Percentiles rank a stretch among this genome's conserved stretches.
Evolutionary conservation across 2,797 vertebrate species (phyloP).

Genomic region (Falco rusticolus): DNA sequence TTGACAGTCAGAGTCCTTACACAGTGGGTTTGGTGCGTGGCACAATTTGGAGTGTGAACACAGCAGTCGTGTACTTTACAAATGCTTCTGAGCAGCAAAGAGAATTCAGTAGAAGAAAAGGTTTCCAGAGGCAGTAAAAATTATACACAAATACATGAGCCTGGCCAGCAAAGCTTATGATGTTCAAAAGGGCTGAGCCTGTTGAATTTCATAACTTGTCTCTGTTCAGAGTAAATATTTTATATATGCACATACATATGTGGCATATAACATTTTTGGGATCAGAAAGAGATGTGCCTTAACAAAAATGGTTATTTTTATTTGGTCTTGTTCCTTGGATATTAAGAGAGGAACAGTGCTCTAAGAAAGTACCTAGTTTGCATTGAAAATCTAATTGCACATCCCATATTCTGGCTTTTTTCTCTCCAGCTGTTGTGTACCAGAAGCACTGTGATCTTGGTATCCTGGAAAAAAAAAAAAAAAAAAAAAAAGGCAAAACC

Average conservation of each 20-base stretch:
- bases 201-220: conserved; percentile 16
- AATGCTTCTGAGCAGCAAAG: background rate
- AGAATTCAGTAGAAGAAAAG: background rate
- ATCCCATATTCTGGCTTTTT: background rate
- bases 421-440: background rate
- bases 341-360: background rate
- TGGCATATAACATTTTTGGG: background rate
- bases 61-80: background rate
- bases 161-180: background rate
- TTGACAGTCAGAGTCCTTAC: background rate
- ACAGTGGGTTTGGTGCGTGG: background rate
- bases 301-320: background rate
- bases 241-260: background rate
- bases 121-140: background rate
- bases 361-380: background rate
- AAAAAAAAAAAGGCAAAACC: background rate
- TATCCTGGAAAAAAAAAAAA: background rate
- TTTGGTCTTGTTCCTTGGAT: background rate
- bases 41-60: background rate
- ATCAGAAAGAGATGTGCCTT: background rate
- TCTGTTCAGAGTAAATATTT: conserved; percentile 28
- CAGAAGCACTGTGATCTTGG: conserved; percentile 11
- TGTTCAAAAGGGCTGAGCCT: conserved; percentile 21
- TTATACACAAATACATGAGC: background rate
- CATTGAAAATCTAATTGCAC: background rate